Evolutionary conservation across 92 coral and sea anemone genomes (phyloP), one percentile per base, ranked within the genome.

Genomic region (Epizoanthus stellaris): DNA sequence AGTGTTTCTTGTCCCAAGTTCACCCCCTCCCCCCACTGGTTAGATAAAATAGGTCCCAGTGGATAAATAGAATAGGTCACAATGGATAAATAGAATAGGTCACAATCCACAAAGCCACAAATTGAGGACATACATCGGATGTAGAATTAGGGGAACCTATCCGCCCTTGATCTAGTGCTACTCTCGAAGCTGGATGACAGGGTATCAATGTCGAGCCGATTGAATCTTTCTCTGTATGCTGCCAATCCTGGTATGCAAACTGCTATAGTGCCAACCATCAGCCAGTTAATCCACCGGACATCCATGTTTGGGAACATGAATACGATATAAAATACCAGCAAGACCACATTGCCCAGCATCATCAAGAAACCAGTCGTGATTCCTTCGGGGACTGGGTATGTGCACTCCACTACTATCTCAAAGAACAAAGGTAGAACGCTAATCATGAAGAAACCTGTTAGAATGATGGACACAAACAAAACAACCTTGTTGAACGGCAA

Each of bases 241-340:
- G 88, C 65, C 49, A 94, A 85, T 47, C 90, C 85, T 19, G 92
- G 90, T n/a, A 94, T 76, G 77, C 95, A 89, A 21, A 85, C 49
- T 1, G 82, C 88, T 30, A 84, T 71, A 60, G 87, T 82, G 12
- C 85, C 90, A 1, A 85, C 93, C 74, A 89, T 81, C 19, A 88
- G 77, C 98, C 98, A 94, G 85, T 94, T 94, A 84, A 94, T 94
- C 95, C 95, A 94, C 16, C 87, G 67, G 0, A 91, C 93, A 77
- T 87, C 88, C 73, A 87, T 76, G 63, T 59, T 80, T 5, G 98
- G 98, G 87, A 94, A 89, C 95, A 94, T 94, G 70, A 94, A 94
- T 8, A 87, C 72, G 23, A 90, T 64, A 40, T 73, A 80, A 59
- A 94, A 87, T 38, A 89, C 70, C 20, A 91, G 72, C 60, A 84